Evolutionary conservation across 2,113 vertebrate genomes (phyloP).

Genomic region (Origma solitaria): DNA sequence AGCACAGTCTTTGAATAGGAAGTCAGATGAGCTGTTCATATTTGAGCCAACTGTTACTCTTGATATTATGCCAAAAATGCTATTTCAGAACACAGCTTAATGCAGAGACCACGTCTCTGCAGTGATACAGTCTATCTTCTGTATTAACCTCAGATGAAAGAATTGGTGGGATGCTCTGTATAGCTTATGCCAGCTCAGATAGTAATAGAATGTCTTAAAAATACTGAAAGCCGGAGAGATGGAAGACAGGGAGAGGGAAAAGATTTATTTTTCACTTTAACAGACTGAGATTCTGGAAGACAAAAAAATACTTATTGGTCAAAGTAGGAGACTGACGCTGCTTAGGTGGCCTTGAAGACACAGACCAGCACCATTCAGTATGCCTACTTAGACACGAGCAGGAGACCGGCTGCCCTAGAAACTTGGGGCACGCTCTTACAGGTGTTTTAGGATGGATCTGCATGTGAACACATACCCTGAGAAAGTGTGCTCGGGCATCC

Average conservation of each 20-base stretch:
- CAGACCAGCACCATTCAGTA: not conserved
- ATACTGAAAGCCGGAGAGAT: not conserved
- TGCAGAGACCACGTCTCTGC: not conserved
- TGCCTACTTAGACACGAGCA: not conserved
- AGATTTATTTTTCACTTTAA: not conserved
- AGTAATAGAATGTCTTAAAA: not conserved
- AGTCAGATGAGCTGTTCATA: not conserved
- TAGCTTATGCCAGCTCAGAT: not conserved
- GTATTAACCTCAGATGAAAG: not conserved
- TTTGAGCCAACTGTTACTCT: not conserved
- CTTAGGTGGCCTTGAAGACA: not conserved
- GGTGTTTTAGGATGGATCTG: not conserved
- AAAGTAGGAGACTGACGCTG: not conserved
- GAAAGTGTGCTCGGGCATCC: not conserved
- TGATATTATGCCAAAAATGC: not conserved
- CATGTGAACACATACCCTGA: not conserved
- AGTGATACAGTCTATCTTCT: not conserved
- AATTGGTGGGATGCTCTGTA: not conserved
- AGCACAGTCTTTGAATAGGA: not conserved
- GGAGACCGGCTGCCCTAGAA: not conserved
- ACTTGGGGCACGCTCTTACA: not conserved
- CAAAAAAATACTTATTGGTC: not conserved
- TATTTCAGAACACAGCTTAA: slow-evolving; percentile 7
- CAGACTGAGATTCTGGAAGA: not conserved
- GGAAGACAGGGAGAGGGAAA: not conserved